Conservation (phyloP, 2,888 invertebrate species). For the Polyploca ridens region DNA sequence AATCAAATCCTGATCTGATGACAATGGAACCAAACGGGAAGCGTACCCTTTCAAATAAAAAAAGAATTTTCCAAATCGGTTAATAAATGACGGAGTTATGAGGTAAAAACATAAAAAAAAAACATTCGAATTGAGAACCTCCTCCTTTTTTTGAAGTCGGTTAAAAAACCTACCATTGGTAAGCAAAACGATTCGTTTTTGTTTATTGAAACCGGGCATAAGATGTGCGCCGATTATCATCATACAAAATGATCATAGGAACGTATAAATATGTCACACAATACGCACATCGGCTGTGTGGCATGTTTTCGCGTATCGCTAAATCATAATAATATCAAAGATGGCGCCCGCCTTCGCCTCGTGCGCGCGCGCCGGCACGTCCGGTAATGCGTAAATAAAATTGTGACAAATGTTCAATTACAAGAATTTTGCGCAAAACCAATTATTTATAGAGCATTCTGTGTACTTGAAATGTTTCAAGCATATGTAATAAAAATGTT, state of each 20-base stretch:
- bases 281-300: not conserved
- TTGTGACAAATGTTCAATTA: conserved; percentile 60
- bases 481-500: not conserved
- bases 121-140: too few species aligned
- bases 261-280: conserved; percentile 5
- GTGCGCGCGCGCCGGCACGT: conserved; percentile 20
- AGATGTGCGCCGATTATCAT: not conserved
- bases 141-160: too few species aligned
- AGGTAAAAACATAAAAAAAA: too few species aligned
- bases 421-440: conserved; percentile 50
- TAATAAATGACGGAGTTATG: too few species aligned
- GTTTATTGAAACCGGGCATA: too few species aligned
- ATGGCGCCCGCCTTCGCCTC: conserved; percentile 17
- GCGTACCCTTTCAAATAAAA: too few species aligned
- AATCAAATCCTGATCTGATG: too few species aligned
- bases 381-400: conserved; percentile 34
- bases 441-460: conserved; percentile 45
- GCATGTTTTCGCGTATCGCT: conserved; percentile 10
- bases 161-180: too few species aligned
- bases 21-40: too few species aligned
- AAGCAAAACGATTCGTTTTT: too few species aligned
- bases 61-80: too few species aligned
- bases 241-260: not conserved
- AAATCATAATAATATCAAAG: conserved; percentile 23
- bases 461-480: conserved; percentile 6